phyloP scores from a whole-genome alignment of 2,113 vertebrate genomes.

The Sylvietta virens region DNA sequence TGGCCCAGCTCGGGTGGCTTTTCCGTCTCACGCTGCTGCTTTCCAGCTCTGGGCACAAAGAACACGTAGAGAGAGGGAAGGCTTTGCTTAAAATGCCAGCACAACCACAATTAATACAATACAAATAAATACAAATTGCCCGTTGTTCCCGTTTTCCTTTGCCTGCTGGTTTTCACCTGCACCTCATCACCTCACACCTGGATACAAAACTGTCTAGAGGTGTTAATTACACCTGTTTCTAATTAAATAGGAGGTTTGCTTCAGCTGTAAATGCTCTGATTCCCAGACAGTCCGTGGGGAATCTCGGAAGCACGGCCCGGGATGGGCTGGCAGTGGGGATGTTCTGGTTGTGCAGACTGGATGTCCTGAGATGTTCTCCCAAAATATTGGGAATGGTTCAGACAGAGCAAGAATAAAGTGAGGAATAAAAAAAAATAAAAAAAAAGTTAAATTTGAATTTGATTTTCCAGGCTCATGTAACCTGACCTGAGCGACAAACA shows the following conservation, averaged over 20 bases:
- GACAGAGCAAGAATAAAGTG: background rate
- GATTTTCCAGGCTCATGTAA: background rate
- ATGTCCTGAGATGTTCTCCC: background rate
- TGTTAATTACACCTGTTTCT: background rate
- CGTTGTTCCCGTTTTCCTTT: too few species aligned
- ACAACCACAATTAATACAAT: background rate
- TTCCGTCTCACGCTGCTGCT: background rate
- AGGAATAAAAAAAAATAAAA: background rate
- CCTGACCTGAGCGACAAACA: background rate
- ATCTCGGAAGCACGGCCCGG: rapidly evolving
- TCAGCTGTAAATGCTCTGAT: background rate
- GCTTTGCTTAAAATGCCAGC: background rate
- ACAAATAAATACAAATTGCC: too few species aligned
- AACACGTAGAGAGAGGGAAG: rapidly evolving
- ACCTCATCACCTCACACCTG: background rate
- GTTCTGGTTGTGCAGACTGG: rapidly evolving
- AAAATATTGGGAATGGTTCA: background rate
- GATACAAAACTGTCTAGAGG: background rate
- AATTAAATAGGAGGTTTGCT: background rate
- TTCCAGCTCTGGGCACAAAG: background rate
- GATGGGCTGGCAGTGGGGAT: background rate
- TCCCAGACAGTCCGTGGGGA: background rate
- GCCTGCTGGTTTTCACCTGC: background rate
- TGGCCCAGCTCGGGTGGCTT: background rate
- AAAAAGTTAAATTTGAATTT: background rate